Evolutionary conservation across 35 echinoderm and acorn worm genomes (phyloP).

Genomic region (Strongylocentrotus purpuratus): DNA sequence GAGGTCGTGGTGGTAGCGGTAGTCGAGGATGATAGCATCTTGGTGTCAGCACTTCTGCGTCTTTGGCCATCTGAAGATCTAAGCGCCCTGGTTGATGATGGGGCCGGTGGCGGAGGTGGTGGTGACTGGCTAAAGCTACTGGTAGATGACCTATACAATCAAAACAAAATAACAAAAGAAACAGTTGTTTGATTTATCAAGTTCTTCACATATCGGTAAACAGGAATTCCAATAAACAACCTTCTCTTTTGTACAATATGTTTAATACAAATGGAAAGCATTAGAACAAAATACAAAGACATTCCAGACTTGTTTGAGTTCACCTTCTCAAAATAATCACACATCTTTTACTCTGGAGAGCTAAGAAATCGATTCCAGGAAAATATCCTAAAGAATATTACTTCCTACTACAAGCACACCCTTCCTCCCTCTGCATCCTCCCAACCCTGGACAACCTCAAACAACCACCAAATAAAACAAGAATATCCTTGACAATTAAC

Average conservation of each 20-base stretch:
- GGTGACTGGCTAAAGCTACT: slow-evolving; percentile 8
- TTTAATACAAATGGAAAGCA: too few relatives aligned
- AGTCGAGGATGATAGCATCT: neutral
- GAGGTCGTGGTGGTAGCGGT: neutral
- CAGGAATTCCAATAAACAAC: neutral
- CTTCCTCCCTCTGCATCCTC: too few relatives aligned
- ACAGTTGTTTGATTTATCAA: neutral
- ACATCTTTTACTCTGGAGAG: neutral
- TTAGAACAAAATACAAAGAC: too few relatives aligned
- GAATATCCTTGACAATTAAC: too few relatives aligned
- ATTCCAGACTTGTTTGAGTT: too few relatives aligned
- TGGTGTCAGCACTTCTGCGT: slow-evolving; percentile 34
- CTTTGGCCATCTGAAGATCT: slow-evolving; percentile 24
- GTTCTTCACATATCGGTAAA: neutral
- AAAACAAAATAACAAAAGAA: neutral
- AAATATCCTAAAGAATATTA: neutral
- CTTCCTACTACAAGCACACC: neutral
- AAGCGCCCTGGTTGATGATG: slow-evolving; percentile 8
- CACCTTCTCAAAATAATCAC: too few relatives aligned
- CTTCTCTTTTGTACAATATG: too few relatives aligned
- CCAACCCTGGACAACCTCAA: too few relatives aligned
- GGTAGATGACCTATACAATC: neutral
- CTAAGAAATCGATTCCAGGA: neutral
- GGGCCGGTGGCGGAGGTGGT: neutral
- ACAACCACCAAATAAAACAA: too few relatives aligned